Evolutionary conservation across 2,888 invertebrate genomes (phyloP), one percentile per base, ranked within the genome.

Genomic region (Drosophila planitibia): DNA sequence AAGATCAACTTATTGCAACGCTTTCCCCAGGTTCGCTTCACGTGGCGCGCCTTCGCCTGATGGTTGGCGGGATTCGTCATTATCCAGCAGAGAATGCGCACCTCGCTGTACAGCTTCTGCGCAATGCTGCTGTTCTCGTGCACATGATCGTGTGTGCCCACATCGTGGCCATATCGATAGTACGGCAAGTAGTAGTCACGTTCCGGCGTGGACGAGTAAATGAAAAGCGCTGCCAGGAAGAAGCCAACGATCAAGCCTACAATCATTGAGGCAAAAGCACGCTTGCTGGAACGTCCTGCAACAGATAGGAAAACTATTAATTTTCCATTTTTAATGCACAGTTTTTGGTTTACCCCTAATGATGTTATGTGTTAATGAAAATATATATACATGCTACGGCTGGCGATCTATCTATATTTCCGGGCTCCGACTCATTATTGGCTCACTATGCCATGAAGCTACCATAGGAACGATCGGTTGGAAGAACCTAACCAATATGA

Each of bases 1-100:
- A 71, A 70, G 4, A 71, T 19, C 25, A 71, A 47, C n/a, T 52
- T 70, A 22, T 71, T 71, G 32, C 71, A 71, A 0, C 70, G 69
- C 39, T 61, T 68, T 1, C 70, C 70, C 70, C 70, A 70, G 3
- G 70, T 70, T 7, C 54, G 52, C 9, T 70, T 52, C 5, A 70
- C 71, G 1, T 71, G 68, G 6, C 51, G 68, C 1, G 69, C 67
- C 1, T 62, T 66, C 2, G 0, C 12, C 14, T 39, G 33, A 16
- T 64, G 54, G 32, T 67, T 67, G 3, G 0, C 1, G 1, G 62
- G 63, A 41, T 49, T 64, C 3, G 69, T 51, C 39, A 65, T 22
- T 22, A 68, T 14, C 68, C 28, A 68, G 41, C 70, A 70, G n/a
- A 70, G 60, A 12, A 70, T 14, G 0, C 69, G 59, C 35, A 70